Conservation (phyloP, 2,113 vertebrate species). For the Percopsis transmontana region DNA sequence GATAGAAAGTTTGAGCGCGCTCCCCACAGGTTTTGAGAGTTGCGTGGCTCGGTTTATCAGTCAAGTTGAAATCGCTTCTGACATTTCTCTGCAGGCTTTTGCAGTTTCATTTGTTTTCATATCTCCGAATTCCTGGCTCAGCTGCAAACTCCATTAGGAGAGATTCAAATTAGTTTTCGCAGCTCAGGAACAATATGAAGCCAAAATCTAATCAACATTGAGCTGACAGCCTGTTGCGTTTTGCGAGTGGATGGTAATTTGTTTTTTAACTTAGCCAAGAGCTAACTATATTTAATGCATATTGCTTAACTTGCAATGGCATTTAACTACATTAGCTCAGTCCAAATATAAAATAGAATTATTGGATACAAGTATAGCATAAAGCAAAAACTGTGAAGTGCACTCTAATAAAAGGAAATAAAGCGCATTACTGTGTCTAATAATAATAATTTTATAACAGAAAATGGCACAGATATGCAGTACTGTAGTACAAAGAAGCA, state of each 20-base stretch:
- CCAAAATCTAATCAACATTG: slow-evolving; percentile 60
- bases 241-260: slow-evolving; percentile 41
- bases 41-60: slow-evolving; percentile 53
- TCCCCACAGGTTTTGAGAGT: slow-evolving; percentile 49
- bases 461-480: too few relatives aligned
- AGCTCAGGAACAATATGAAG: slow-evolving; percentile 54
- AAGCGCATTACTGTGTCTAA: too few relatives aligned
- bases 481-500: too few relatives aligned
- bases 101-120: slow-evolving; percentile 58
- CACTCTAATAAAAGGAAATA: too few relatives aligned
- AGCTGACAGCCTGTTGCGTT: slow-evolving; percentile 45
- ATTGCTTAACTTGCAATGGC: slow-evolving; percentile 26
- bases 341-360: neutral
- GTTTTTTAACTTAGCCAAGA: slow-evolving; percentile 39
- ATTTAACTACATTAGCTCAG: slow-evolving; percentile 14
- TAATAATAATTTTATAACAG: too few relatives aligned
- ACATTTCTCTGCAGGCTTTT: slow-evolving; percentile 58
- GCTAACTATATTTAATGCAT: slow-evolving; percentile 28
- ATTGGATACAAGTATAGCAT: slow-evolving; percentile 2
- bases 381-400: neutral
- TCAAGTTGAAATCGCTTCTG: slow-evolving; percentile 45
- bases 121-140: slow-evolving; percentile 56
- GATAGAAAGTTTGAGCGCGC: slow-evolving; percentile 26
- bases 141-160: slow-evolving; percentile 64
- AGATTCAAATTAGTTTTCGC: slow-evolving; percentile 61